Evolutionary conservation across 2,888 invertebrate species (phyloP), one percentile per base, ranked within the genome.

Genomic region (Ryuthela nishihirai): DNA sequence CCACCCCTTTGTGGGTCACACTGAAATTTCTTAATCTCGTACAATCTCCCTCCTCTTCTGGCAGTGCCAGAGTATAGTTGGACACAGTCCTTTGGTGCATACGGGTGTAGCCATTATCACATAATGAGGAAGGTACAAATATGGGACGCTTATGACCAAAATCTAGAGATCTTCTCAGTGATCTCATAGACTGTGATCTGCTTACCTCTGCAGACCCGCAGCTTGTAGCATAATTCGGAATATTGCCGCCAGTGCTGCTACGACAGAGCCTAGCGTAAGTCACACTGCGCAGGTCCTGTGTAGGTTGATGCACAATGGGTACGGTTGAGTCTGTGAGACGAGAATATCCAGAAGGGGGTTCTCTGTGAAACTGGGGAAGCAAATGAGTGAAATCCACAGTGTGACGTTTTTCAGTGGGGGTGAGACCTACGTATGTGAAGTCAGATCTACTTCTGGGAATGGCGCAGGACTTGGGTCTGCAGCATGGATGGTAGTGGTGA

Each of bases 11-110:
- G 72, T 88, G 87, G 24, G 92, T 93, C 69, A 93, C 94, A 70
- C 89, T 88, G 78, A 97, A 97, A 75, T 93, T 93, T 67, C 95
- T 81, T 67, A 93, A 82, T 62, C 92, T 81, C 72, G 93, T 92
- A 74, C 90, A 89, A 75, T 91, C 90, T 70, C 89, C 90, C 70
- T 90, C 88, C 73, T 91, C 90, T 70, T 90, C 89, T n/a, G n/a
- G n/a, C n/a, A n/a, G n/a, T n/a, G n/a, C n/a, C n/a, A n/a, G n/a
- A n/a, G n/a, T n/a, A n/a, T n/a, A n/a, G n/a, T n/a, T n/a, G n/a
- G n/a, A n/a, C n/a, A n/a, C n/a, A n/a, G n/a, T n/a, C n/a, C n/a
- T n/a, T n/a, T n/a, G n/a, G n/a, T n/a, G n/a, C n/a, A n/a, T n/a
- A n/a, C n/a, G n/a, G n/a, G n/a, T n/a, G n/a, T n/a, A n/a, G n/a